Evolutionary conservation across 2,113 vertebrate species (phyloP).

Genomic region (Zapornia atra): DNA sequence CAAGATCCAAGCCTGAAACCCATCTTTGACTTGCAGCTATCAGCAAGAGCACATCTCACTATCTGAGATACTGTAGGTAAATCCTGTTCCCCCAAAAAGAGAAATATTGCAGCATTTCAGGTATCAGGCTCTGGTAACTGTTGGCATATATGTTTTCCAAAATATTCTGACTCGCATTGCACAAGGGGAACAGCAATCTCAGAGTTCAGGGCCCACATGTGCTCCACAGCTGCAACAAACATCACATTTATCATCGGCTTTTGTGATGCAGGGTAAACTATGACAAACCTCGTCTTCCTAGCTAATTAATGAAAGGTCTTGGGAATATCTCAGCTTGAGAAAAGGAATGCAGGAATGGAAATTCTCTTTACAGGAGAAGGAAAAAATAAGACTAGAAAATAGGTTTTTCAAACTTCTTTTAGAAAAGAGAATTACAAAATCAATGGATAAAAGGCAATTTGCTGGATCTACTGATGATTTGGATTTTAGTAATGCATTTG

Average conservation of each 20-base stretch:
- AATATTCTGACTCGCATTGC: not conserved
- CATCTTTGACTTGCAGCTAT: not conserved
- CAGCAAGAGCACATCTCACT: not conserved
- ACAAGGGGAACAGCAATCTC: not conserved
- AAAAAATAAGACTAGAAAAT: conserved; percentile 22
- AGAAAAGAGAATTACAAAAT: conserved; percentile 46
- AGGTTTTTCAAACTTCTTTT: conserved; percentile 8
- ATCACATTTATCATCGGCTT: not conserved
- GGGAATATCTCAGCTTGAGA: not conserved
- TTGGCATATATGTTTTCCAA: not conserved
- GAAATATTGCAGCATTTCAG: not conserved
- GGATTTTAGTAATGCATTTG: conserved; percentile 15
- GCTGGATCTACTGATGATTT: conserved; percentile 3
- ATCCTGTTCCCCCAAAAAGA: accelerated
- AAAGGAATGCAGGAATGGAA: not conserved
- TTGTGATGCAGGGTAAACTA: not conserved
- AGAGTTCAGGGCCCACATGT: not conserved
- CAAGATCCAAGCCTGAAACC: not conserved
- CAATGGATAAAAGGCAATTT: conserved; percentile 13
- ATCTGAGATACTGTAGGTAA: not conserved
- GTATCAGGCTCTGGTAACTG: not conserved
- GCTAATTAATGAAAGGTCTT: conserved; percentile 16
- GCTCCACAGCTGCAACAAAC: not conserved
- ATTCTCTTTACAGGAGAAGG: not conserved
- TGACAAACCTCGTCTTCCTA: not conserved